These are phyloP conservation scores for Paedocypris micromegethes DNA, from an alignment of 2,797 vertebrate genomes.

Conservation along the genomic window DNA sequence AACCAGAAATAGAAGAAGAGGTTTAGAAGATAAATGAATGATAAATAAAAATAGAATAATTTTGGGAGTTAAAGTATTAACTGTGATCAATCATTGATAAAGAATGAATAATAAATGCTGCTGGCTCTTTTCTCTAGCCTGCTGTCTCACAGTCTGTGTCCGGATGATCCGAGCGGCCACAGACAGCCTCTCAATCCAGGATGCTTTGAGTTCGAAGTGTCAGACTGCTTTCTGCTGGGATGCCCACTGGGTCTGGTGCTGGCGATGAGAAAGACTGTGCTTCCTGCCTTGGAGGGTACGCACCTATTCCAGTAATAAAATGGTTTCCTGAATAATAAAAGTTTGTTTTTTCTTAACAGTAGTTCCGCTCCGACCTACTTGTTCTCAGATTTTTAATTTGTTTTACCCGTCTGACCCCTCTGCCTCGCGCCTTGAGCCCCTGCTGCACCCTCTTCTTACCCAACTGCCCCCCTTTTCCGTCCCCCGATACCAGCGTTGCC, in stretches of 20 bases:
- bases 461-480: slow-evolving; percentile 88
- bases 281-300: slow-evolving; percentile 87
- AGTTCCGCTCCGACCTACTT: slow-evolving; percentile 80
- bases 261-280: slow-evolving; percentile 90
- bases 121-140: neutral
- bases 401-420: slow-evolving; percentile 98
- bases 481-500: slow-evolving; percentile 93
- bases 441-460: slow-evolving; percentile 89
- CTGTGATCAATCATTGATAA: slow-evolving; percentile 18
- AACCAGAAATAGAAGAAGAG: too few relatives aligned
- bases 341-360: slow-evolving; percentile 52
- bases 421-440: slow-evolving; percentile 91
- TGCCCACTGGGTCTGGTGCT: slow-evolving; percentile 93
- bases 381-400: slow-evolving; percentile 97
- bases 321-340: neutral
- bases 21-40: too few relatives aligned
- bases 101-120: slow-evolving; percentile 25
- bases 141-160: slow-evolving; percentile 56
- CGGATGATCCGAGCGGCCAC: slow-evolving; percentile 61
- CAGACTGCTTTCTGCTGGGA: slow-evolving; percentile 95
- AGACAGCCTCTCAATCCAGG: slow-evolving; percentile 68
- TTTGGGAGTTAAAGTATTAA: slow-evolving; percentile 32
- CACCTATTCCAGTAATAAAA: neutral
- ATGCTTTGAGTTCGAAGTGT: slow-evolving; percentile 93
- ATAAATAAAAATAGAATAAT: too few relatives aligned